Evolutionary conservation across 1,140 invertebrate species (phyloP).

Genomic region (Scaptodrosophila lebanonensis): DNA sequence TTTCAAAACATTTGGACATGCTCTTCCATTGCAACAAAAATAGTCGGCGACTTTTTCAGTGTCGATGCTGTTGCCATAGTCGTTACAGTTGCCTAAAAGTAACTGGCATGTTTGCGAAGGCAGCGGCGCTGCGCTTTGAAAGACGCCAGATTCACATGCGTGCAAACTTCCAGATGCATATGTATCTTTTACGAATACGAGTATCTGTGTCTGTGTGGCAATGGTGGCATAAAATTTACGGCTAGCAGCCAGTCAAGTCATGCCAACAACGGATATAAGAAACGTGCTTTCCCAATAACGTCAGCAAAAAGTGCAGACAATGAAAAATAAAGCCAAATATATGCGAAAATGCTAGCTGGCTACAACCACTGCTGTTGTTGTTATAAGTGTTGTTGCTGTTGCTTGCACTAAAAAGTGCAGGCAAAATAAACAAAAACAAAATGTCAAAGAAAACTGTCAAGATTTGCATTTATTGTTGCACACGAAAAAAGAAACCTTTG

Average conservation of each 20-base stretch:
- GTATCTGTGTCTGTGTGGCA: conserved; percentile 35
- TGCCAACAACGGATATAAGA: conserved; percentile 53
- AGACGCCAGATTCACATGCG: conserved; percentile 8
- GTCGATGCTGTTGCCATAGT: conserved; percentile 21
- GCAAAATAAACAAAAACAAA: conserved; percentile 24
- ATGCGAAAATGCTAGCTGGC: conserved; percentile 24
- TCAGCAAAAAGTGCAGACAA: conserved; percentile 47
- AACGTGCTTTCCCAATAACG: conserved; percentile 70
- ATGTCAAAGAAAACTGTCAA: conserved; percentile 69
- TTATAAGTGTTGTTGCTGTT: conserved; percentile 3
- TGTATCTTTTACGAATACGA: conserved; percentile 3
- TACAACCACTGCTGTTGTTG: not conserved
- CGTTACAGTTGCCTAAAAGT: conserved; percentile 35
- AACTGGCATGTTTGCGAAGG: conserved; percentile 6
- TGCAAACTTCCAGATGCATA: conserved; percentile 24
- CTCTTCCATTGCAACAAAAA: too few relatives aligned
- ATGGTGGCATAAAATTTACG: conserved; percentile 18
- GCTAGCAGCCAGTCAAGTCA: conserved; percentile 18
- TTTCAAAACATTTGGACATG: conserved; percentile 41
- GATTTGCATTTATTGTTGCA: conserved; percentile 68
- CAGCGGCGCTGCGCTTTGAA: conserved; percentile 27
- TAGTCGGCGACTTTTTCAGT: conserved; percentile 18
- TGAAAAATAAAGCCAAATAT: conserved; percentile 56
- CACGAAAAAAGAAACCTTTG: too few relatives aligned
- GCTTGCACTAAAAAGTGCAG: conserved; percentile 25